Percentiles rank a stretch among this genome's conserved stretches.
phyloP scores from a whole-genome alignment of 2,888 invertebrate species.

The Lordiphosa fenestrarum region DNA sequence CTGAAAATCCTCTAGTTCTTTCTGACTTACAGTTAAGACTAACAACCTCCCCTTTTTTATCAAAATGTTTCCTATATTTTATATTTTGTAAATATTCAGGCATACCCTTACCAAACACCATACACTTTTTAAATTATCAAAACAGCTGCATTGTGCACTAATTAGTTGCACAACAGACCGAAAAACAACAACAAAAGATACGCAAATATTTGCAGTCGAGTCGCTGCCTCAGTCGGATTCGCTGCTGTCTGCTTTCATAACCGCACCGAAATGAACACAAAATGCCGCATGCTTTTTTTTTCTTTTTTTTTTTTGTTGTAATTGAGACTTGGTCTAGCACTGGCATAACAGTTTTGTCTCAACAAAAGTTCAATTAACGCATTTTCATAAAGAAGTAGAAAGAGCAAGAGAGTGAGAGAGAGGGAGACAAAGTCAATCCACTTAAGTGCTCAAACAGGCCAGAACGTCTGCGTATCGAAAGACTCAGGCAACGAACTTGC shows the following conservation, averaged over 20 bases:
- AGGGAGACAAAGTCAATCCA: slow-evolving; percentile 28
- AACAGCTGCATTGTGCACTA: slow-evolving; percentile 69
- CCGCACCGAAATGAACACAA: slow-evolving; percentile 21
- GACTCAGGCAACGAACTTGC: slow-evolving; percentile 71
- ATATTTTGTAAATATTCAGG: background rate
- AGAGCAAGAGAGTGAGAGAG: slow-evolving; percentile 2
- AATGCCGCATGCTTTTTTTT: slow-evolving; percentile 19
- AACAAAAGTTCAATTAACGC: slow-evolving; percentile 72
- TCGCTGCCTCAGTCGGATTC: slow-evolving; percentile 4
- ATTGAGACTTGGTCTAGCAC: slow-evolving; percentile 49
- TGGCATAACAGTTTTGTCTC: slow-evolving; percentile 73
- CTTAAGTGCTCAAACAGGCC: slow-evolving; percentile 75
- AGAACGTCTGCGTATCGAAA: slow-evolving; percentile 74
- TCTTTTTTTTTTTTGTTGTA: slow-evolving; percentile 20
- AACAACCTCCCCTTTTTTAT: background rate
- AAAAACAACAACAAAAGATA: slow-evolving; percentile 71
- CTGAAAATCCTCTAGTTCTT: too few species aligned
- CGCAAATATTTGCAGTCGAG: slow-evolving; percentile 61
- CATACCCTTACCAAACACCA: background rate
- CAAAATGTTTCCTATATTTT: background rate
- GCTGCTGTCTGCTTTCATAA: slow-evolving; percentile 55
- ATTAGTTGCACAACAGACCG: slow-evolving; percentile 77
- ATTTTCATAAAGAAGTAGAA: slow-evolving; percentile 45
- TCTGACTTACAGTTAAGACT: too few species aligned
- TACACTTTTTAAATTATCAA: slow-evolving; percentile 13